Conservation (phyloP, 2,113 vertebrate species). For the Picathartes gymnocephalus region DNA sequence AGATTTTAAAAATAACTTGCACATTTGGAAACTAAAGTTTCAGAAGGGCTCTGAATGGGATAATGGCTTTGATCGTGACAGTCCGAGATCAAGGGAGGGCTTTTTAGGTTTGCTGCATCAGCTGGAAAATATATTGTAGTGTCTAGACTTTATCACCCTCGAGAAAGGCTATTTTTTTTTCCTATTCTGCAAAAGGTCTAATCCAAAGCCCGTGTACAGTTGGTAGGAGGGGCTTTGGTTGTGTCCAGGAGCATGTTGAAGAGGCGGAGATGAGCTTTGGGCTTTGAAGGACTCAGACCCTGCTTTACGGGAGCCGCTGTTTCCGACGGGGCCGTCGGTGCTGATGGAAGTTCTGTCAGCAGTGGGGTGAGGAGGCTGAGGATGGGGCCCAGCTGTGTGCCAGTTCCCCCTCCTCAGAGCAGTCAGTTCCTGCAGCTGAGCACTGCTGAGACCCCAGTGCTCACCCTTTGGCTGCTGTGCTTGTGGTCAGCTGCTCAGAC, state of each 20-base stretch:
- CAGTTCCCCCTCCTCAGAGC: not conserved
- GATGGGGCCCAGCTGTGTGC: not conserved
- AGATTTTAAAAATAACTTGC: conserved; percentile 64
- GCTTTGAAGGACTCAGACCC: not conserved
- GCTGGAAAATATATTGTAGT: conserved; percentile 53
- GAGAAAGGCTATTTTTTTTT: not conserved
- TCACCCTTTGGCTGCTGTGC: not conserved
- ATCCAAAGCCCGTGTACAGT: not conserved
- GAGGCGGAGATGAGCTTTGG: not conserved
- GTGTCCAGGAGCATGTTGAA: not conserved
- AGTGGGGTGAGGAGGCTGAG: not conserved
- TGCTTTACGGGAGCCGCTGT: rapidly evolving
- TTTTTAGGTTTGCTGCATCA: conserved; percentile 48
- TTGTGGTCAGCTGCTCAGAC: not conserved
- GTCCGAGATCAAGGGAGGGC: conserved; percentile 32
- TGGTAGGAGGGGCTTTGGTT: not conserved
- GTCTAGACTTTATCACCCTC: conserved; percentile 49
- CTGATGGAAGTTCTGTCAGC: not conserved
- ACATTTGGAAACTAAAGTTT: conserved; percentile 58
- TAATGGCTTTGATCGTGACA: conserved; percentile 59
- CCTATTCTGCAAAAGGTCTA: not conserved
- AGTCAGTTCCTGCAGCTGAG: not conserved
- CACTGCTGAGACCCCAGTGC: not conserved
- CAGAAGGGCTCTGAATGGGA: conserved; percentile 33
- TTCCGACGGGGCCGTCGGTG: rapidly evolving